Evolutionary conservation across 2,888 invertebrate genomes (phyloP), one percentile per base, ranked within the genome.

Genomic region (Callyntrura sp.): DNA sequence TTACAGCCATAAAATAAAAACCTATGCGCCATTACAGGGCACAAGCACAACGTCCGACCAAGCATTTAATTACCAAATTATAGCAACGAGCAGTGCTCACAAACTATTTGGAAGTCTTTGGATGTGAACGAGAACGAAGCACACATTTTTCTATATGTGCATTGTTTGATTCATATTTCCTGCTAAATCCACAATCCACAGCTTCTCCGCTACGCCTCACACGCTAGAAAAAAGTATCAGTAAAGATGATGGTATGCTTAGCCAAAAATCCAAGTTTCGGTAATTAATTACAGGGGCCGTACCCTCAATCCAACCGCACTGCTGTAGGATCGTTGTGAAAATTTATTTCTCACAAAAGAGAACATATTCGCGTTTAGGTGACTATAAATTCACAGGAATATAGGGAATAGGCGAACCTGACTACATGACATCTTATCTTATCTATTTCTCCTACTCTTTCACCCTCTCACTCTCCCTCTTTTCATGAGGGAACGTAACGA

Each of bases 231-330:
- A 81, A 48, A 65, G 85, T 55, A 48, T 68, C 12, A 43, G 23
- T 23, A 12, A 65, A 65, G 48, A 68, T 68, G 43, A 65, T 68
- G 83, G 70, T 68, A 45, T 28, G 87, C 70, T 48, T 68, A 25
- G 88, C 81, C 73, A 82, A 88, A 88, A 88, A 88, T 76, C 83
- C 88, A 23, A 89, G 83, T 88, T 83, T 60, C 65, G 76, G 89
- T 85, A 90, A 90, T 90, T 90, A 90, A 90, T 90, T 90, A 90
- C 85, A 85, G 90, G 90, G 90, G 90, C 43, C 81, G 90, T 90
- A 79, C 90, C 90, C 83, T 60, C 79, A 79, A 90, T 68, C 62
- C 85, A 70, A 65, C 85, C 85, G 17, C 85, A 57, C 55, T 51
- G 55, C 25, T 20, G 11, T 78, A 68, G 35, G 79, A 86, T 86